These are phyloP conservation scores for Geotrypetes seraphini DNA, from an alignment of 2,797 vertebrate genomes.

Conservation along the genomic window DNA sequence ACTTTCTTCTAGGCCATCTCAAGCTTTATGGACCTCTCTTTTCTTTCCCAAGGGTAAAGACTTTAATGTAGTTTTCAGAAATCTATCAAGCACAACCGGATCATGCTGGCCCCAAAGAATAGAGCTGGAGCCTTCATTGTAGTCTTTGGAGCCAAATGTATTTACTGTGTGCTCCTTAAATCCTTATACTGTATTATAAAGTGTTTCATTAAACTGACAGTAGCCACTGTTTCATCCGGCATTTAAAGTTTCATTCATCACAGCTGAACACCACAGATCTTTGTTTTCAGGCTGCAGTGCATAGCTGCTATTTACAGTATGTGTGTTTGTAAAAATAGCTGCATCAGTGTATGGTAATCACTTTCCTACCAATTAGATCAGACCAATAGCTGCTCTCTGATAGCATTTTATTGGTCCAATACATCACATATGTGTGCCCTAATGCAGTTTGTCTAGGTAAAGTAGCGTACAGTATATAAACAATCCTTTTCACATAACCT, in stretches of 20 bases:
- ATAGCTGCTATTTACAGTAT: constrained; percentile 1
- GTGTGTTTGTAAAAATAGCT: not conserved
- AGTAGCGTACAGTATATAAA: constrained; percentile 10
- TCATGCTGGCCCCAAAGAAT: constrained; percentile 11
- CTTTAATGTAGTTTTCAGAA: constrained; percentile 13
- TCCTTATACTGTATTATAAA: constrained; percentile 22
- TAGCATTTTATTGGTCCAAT: not conserved
- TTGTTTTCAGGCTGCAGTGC: constrained; percentile 16
- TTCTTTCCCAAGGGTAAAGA: constrained; percentile 7
- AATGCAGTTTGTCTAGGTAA: constrained; percentile 13
- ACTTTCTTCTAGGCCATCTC: constrained; percentile 9
- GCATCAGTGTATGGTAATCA: constrained; percentile 6
- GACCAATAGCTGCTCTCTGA: constrained; percentile 4
- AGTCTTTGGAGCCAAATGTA: no score
- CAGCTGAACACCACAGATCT: constrained; percentile 18
- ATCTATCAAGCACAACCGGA: constrained; percentile 6
- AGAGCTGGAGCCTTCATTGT: no score
- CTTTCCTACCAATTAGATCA: constrained; percentile 5
- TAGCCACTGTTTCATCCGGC: no score
- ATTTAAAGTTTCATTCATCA: not conserved
- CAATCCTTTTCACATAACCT: constrained; percentile 15
- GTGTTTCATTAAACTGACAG: constrained; percentile 16
- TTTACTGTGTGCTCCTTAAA: constrained; percentile 18
- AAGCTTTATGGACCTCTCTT: constrained; percentile 14
- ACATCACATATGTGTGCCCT: not conserved